Evolutionary conservation across 2,888 invertebrate species (phyloP), one percentile per base, ranked within the genome.

Genomic region (Rhodophaea formosa): DNA sequence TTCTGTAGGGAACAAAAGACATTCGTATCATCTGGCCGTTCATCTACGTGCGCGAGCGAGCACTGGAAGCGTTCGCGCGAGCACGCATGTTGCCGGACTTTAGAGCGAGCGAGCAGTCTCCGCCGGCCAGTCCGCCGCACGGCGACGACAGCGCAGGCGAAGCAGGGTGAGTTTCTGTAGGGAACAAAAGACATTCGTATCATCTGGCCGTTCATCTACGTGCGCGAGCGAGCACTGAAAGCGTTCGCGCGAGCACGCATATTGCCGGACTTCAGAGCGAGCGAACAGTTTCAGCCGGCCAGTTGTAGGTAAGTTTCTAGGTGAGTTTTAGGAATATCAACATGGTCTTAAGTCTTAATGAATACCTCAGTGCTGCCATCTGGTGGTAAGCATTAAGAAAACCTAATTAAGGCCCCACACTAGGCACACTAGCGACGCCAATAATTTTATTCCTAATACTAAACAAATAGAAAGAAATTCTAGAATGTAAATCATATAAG

Each of bases 171-270:
- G 54, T 51, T 17, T 10, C 7, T 16, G 8, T 16, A n/a, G 10
- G 12, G n/a, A n/a, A n/a, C n/a, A n/a, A n/a, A n/a, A n/a, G 95
- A 96, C 74, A 82, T 98, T 54, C 93, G 97, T 62, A 95, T 98
- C 23, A 95, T 97, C 61, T 92, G 97, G 53, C 97, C 98, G 15
- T 95, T 97, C 75, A 95, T 97, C 10, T 97, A 96, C 87, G 96
- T 97, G 10, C 93, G 97, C 43, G 97, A 96, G 66, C 94, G 94
- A 62, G 93, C 94, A 6, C 84, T 97, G 32, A 91, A 94, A 15
- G 94, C 94, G 57, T 97, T 97, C 84, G 94, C 95, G 12, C 94
- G 94, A 70, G 93, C 94, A 66, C 94, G 95, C 71, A 93, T 93
- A 47, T 86, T 97, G 53, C 96, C 97, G 0, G 92, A 94, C 62